phyloP scores from a whole-genome alignment of 2,113 vertebrate genomes.

The Chlamydotis undulata region DNA sequence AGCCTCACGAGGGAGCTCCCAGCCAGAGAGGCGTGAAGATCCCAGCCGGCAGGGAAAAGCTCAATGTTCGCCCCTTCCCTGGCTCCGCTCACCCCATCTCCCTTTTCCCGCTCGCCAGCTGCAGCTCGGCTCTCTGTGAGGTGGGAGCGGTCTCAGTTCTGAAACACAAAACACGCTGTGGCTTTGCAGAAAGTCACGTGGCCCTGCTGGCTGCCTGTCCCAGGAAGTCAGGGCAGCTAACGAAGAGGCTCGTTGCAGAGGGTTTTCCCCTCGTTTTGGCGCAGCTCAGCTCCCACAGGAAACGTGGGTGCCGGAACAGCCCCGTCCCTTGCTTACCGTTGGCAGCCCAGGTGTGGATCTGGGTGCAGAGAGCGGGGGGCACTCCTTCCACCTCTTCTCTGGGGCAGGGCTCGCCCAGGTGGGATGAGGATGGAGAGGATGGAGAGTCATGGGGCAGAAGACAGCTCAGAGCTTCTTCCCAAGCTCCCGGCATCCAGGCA shows the following conservation, averaged over 20 bases:
- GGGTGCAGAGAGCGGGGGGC: neutral
- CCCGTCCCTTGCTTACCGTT: rapidly evolving
- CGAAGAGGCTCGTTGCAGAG: neutral
- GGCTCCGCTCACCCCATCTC: neutral
- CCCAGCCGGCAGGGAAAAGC: neutral
- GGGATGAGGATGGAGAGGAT: neutral
- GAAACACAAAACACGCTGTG: neutral
- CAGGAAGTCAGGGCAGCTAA: neutral
- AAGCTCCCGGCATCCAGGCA: neutral
- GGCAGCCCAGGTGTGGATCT: neutral
- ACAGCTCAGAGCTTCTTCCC: neutral
- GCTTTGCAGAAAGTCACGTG: neutral
- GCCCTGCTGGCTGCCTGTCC: neutral
- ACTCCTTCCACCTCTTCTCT: neutral
- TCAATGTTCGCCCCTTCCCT: neutral
- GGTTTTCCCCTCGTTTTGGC: neutral
- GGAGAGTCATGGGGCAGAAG: neutral
- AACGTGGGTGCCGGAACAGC: neutral
- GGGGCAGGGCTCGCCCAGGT: rapidly evolving
- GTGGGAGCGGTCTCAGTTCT: neutral
- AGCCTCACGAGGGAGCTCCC: neutral
- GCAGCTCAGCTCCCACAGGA: slow-evolving; percentile 29
- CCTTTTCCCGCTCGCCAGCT: neutral
- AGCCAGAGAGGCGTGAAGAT: neutral
- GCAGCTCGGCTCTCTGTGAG: rapidly evolving